A percentile compares a stretch with the other conserved stretches of the same genome.
phyloP scores from a whole-genome alignment of 2,113 vertebrate genomes.

The Elgaria multicarinata region DNA sequence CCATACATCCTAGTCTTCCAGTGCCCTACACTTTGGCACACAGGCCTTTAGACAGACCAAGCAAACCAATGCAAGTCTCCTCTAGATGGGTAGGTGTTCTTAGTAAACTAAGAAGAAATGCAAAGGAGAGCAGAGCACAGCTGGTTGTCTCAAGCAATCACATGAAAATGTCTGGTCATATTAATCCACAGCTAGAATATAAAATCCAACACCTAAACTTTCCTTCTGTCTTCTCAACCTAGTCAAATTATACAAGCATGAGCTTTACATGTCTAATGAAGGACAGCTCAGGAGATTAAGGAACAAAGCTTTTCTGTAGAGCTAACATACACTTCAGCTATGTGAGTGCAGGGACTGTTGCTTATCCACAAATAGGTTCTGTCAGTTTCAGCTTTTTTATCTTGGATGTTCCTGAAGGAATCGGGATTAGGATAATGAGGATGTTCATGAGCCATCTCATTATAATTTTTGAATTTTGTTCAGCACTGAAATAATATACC shows the following conservation, averaged over 20 bases:
- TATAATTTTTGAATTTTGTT: conserved; percentile 69
- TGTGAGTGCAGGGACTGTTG: conserved; percentile 51
- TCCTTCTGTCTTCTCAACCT: conserved; percentile 49
- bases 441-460: conserved; percentile 64
- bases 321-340: conserved; percentile 47
- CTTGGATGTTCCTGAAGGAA: conserved; percentile 70
- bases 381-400: conserved; percentile 68
- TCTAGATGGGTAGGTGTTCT: neutral
- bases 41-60: neutral
- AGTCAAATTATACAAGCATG: conserved; percentile 58
- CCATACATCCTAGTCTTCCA: too few species aligned
- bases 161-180: conserved; percentile 44
- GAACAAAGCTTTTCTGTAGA: conserved; percentile 66
- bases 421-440: conserved; percentile 75
- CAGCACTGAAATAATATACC: conserved; percentile 57
- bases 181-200: conserved; percentile 22
- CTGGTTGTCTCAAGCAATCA: conserved; percentile 22
- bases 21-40: neutral
- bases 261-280: conserved; percentile 70
- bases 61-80: neutral
- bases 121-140: neutral
- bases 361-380: conserved; percentile 68
- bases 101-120: neutral
- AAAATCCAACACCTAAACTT: conserved; percentile 42
- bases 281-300: conserved; percentile 68